These are phyloP conservation scores for Busseola fusca DNA, from an alignment of 2,888 invertebrate species.

Conservation along the genomic window DNA sequence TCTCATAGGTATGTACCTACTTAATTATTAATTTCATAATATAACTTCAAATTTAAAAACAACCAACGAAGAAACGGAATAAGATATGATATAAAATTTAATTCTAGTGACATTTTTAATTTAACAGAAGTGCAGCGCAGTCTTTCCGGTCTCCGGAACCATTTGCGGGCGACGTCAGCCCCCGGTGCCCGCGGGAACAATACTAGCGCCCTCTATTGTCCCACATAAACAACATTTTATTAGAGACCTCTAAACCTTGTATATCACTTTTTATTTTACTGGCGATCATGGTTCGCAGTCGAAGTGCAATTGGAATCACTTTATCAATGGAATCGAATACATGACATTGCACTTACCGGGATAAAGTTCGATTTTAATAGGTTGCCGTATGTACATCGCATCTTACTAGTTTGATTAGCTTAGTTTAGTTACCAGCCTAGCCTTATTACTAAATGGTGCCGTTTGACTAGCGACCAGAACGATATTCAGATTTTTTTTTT, in stretches of 20 bases:
- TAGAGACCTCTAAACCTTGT: slow-evolving; percentile 68
- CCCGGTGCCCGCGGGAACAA: slow-evolving; percentile 65
- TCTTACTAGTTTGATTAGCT: background rate
- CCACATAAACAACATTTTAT: slow-evolving; percentile 78
- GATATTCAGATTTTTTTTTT: too few relatives aligned
- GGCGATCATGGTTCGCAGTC: slow-evolving; percentile 35
- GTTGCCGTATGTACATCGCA: background rate
- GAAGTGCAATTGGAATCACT: slow-evolving; percentile 37
- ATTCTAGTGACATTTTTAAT: slow-evolving; percentile 58
- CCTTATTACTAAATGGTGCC: background rate
- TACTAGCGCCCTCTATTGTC: slow-evolving; percentile 73
- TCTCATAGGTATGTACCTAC: too few relatives aligned
- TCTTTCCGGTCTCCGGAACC: slow-evolving; percentile 63
- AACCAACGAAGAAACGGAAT: slow-evolving; percentile 34
- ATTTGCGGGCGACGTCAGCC: slow-evolving; percentile 65
- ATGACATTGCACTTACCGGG: background rate
- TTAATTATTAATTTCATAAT: background rate
- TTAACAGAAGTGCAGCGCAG: slow-evolving; percentile 54
- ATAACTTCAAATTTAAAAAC: slow-evolving; percentile 7
- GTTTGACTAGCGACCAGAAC: background rate
- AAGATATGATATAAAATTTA: slow-evolving; percentile 49
- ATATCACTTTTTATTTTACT: slow-evolving; percentile 60
- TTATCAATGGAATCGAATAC: slow-evolving; percentile 32
- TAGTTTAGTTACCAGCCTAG: background rate
- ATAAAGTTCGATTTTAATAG: background rate